Evolutionary conservation across 2,888 invertebrate genomes (phyloP).

Genomic region (Perizoma affinitatum): DNA sequence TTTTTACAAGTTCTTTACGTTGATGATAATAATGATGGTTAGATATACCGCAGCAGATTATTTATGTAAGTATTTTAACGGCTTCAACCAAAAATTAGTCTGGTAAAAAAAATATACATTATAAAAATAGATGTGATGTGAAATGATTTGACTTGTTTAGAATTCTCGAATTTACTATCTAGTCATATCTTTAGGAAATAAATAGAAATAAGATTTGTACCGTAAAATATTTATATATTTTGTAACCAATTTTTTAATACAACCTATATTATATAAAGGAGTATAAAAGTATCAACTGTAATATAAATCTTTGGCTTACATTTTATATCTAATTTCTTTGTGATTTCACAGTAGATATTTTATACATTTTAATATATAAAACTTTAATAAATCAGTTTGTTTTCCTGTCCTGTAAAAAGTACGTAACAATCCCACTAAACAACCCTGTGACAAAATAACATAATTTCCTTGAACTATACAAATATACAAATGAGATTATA

Average conservation of each 20-base stretch:
- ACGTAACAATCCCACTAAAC: neutral
- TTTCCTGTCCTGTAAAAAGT: neutral
- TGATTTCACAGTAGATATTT: neutral
- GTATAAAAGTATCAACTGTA: conserved; percentile 10
- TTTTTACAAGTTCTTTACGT: too few relatives aligned
- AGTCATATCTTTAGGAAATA: conserved; percentile 43
- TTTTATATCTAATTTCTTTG: conserved; percentile 3
- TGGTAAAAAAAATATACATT: too few relatives aligned
- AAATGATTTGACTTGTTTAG: conserved; percentile 4
- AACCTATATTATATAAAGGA: neutral
- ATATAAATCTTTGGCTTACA: conserved; percentile 12
- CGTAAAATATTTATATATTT: conserved; percentile 22
- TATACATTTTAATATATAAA: too few relatives aligned
- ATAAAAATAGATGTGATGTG: neutral
- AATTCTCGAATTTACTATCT: conserved; percentile 36
- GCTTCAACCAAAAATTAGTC: neutral
- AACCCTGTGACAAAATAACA: neutral
- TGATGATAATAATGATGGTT: too few relatives aligned
- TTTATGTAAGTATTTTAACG: too few relatives aligned
- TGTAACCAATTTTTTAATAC: conserved; percentile 21
- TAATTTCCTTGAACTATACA: neutral
- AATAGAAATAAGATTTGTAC: conserved; percentile 25
- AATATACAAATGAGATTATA: neutral
- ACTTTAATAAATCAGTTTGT: too few relatives aligned
- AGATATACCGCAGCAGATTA: too few relatives aligned